phyloP scores from a whole-genome alignment of 2,797 vertebrate species.

The Gallinago stenura region DNA sequence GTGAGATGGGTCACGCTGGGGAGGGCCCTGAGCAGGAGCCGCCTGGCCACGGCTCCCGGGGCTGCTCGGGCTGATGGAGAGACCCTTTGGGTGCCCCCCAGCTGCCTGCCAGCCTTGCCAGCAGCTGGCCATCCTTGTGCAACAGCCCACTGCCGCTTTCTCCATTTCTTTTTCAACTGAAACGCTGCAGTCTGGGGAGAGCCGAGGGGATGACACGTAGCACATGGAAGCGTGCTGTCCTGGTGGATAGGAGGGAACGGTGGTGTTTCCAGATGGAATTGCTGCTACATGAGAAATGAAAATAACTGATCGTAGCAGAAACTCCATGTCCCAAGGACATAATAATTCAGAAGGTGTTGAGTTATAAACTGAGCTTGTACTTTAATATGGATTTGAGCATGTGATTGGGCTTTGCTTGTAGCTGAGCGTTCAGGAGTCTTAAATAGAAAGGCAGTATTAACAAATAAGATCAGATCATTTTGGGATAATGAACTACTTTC shows the following conservation, averaged over 20 bases:
- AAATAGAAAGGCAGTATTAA: constrained; percentile 55
- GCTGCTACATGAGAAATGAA: background rate
- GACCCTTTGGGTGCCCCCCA: background rate
- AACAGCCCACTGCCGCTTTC: background rate
- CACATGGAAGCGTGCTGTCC: background rate
- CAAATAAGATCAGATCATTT: constrained; percentile 35
- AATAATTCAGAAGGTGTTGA: constrained; percentile 44
- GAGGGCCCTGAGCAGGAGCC: background rate
- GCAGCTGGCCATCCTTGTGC: background rate
- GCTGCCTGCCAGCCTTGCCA: background rate
- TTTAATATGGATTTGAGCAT: constrained; percentile 68
- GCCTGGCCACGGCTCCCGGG: background rate
- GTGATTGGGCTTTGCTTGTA: constrained; percentile 59
- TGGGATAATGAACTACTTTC: constrained; percentile 50
- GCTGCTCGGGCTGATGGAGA: background rate
- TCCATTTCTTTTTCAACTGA: background rate
- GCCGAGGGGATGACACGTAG: background rate
- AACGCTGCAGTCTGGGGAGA: background rate
- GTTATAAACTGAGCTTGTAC: constrained; percentile 48
- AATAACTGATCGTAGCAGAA: constrained; percentile 37
- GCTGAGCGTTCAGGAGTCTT: background rate
- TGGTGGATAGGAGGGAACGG: background rate
- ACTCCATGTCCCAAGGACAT: constrained; percentile 12
- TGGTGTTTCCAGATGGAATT: constrained; percentile 14
- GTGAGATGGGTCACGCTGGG: background rate